Conservation (phyloP, 2,888 invertebrate genomes). For the Orthosia cruda region DNA sequence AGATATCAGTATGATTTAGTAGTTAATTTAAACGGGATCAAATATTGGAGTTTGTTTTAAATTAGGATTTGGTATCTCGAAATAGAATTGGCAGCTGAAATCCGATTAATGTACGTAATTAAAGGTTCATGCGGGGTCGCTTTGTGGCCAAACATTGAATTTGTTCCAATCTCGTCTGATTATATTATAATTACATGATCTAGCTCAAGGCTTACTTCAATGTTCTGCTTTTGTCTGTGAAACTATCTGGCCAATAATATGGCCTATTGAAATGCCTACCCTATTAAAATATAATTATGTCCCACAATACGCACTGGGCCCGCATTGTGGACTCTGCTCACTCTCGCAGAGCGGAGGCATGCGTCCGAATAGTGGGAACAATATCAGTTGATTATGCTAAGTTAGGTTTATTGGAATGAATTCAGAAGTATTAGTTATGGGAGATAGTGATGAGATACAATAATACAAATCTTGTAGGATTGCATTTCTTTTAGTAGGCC, state of each 20-base stretch:
- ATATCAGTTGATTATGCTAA: no score
- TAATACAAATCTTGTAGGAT: neutral
- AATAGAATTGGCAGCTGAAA: conserved; percentile 15
- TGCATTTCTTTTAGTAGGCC: neutral
- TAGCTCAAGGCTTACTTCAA: neutral
- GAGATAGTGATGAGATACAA: no score
- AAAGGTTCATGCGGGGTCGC: conserved; percentile 6
- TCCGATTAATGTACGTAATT: conserved; percentile 14
- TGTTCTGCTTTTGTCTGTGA: neutral
- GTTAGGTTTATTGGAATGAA: no score
- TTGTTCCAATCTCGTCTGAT: conserved; percentile 17
- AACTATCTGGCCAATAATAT: neutral
- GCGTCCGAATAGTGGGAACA: no score
- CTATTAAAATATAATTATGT: neutral
- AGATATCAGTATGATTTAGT: neutral
- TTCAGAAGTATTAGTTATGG: no score
- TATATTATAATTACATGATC: neutral
- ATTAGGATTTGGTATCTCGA: conserved; percentile 8
- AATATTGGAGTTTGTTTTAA: conserved; percentile 6
- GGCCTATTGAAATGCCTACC: no score
- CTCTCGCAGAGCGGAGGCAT: no score
- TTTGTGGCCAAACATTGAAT: conserved; percentile 20
- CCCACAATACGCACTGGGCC: no score
- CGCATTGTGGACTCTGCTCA: no score
- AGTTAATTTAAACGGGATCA: conserved; percentile 23